Percentiles rank a stretch among this genome's conserved stretches.
Conservation (phyloP, 2,888 invertebrate species). For the Trachelus tabidus region DNA sequence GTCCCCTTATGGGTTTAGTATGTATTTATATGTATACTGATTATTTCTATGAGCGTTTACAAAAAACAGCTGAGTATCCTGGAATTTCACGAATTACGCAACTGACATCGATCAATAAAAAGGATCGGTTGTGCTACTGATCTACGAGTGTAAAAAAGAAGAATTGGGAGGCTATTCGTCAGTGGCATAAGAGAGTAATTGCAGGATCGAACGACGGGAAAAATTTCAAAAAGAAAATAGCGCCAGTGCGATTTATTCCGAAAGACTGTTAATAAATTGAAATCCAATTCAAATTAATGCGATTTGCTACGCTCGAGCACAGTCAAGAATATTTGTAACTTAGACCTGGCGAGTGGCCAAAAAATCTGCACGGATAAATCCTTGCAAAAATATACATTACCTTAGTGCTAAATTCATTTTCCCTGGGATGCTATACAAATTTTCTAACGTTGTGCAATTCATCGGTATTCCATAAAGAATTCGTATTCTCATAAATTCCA, state of each 20-base stretch:
- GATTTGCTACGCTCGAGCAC: neutral
- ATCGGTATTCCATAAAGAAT: neutral
- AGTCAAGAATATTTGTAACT: neutral
- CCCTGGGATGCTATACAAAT: neutral
- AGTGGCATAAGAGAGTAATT: neutral
- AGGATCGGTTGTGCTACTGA: neutral
- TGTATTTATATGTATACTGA: too few relatives aligned
- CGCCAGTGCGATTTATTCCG: neutral
- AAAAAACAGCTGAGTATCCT: neutral
- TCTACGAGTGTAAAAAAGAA: neutral
- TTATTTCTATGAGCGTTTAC: neutral
- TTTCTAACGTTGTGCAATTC: neutral
- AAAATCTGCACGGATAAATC: neutral
- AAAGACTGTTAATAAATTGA: neutral
- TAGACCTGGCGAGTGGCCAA: neutral
- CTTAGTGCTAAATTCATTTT: neutral
- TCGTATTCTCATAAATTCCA: neutral
- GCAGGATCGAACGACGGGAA: neutral
- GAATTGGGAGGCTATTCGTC: neutral
- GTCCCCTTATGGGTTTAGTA: neutral
- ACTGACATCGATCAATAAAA: too few relatives aligned
- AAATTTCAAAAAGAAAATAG: neutral
- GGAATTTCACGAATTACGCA: neutral
- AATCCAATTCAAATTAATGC: conserved; percentile 1
- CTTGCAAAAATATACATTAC: neutral